Conservation (phyloP, 2,888 invertebrate species). For the Celastrina argiolus region DNA sequence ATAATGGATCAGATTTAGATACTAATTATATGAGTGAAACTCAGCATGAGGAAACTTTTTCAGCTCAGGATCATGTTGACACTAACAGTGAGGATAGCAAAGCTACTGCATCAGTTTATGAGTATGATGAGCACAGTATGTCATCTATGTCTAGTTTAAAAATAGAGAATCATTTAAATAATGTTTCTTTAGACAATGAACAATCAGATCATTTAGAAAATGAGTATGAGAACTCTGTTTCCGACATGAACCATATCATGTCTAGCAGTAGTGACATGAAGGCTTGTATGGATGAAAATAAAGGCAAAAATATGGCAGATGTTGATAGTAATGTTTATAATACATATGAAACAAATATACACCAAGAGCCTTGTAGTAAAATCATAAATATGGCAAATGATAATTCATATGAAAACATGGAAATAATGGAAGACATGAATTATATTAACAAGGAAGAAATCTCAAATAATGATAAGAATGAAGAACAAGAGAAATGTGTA, state of each 20-base stretch:
- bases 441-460: constrained; percentile 40
- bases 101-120: constrained; percentile 58
- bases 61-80: constrained; percentile 56
- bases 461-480: constrained; percentile 40
- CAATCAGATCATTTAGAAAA: constrained; percentile 35
- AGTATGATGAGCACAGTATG: constrained; percentile 66
- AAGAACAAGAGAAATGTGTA: constrained; percentile 36
- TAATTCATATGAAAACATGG: constrained; percentile 44
- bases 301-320: constrained; percentile 42
- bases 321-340: constrained; percentile 37
- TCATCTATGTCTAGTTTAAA: constrained; percentile 60
- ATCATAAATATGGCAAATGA: constrained; percentile 37
- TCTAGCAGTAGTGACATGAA: constrained; percentile 30
- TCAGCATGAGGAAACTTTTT: constrained; percentile 53
- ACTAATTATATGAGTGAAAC: constrained; percentile 52
- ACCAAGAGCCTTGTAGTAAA: constrained; percentile 33
- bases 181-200: constrained; percentile 44
- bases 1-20: constrained; percentile 55
- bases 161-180: constrained; percentile 58
- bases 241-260: constrained; percentile 33
- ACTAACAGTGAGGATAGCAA: constrained; percentile 66
- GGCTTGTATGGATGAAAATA: constrained; percentile 33
- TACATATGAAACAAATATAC: constrained; percentile 34
- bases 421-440: constrained; percentile 45
- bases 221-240: constrained; percentile 35